Evolutionary conservation across 1,140 invertebrate genomes (phyloP).

Genomic region (Microplitis mediator): DNA sequence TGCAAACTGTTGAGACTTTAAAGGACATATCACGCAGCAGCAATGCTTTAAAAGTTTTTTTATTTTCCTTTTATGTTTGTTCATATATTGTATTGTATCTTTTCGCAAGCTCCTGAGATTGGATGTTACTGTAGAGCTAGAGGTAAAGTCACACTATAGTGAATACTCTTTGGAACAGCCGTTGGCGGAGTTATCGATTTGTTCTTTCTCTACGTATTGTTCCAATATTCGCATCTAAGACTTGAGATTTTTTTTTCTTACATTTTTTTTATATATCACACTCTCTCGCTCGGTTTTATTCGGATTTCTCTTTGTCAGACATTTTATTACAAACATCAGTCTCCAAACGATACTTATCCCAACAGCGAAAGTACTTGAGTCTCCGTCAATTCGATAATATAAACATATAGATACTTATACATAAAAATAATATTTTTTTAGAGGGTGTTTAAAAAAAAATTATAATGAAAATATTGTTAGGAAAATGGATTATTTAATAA

Average conservation of each 20-base stretch:
- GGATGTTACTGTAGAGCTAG: neutral
- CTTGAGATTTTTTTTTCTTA: too few species aligned
- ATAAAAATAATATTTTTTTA: too few species aligned
- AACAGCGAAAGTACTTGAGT: neutral
- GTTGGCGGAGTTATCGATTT: constrained; percentile 23
- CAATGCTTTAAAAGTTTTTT: neutral
- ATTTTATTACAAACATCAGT: constrained; percentile 16
- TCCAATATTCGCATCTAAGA: neutral
- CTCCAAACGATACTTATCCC: neutral
- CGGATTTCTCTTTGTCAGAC: neutral
- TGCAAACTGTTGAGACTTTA: neutral
- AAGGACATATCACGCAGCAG: neutral
- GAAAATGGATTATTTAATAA: too few species aligned
- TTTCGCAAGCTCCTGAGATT: neutral
- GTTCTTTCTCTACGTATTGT: constrained; percentile 22
- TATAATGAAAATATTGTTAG: too few species aligned
- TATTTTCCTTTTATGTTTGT: neutral
- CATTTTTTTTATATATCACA: neutral
- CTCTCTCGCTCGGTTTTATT: neutral
- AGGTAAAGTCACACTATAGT: neutral
- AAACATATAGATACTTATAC: neutral
- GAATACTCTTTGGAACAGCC: neutral
- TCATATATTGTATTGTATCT: neutral
- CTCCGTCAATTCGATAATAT: neutral
- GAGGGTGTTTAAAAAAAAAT: too few species aligned